A percentile compares a stretch with the other conserved stretches of the same genome.
Evolutionary conservation across 2,113 vertebrate species (phyloP).

Genomic region (Philantomba maxwellii): DNA sequence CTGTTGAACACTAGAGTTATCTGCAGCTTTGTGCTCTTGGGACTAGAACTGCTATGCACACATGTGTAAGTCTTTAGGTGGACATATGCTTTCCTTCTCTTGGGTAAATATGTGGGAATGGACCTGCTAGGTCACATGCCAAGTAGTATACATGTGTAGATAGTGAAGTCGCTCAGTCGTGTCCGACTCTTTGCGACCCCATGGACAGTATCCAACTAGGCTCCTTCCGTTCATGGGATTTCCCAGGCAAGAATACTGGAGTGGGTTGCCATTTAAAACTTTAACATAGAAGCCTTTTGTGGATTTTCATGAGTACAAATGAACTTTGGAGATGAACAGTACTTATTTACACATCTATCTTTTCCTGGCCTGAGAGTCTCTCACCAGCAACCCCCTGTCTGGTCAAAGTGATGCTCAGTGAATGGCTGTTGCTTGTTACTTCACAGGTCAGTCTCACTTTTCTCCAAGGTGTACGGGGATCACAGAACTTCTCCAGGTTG

Average conservation of each 20-base stretch:
- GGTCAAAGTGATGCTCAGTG: neutral
- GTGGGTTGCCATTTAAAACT: neutral
- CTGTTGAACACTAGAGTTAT: neutral
- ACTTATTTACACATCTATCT: neutral
- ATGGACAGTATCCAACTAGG: too few species aligned
- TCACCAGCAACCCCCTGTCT: neutral
- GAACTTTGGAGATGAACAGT: neutral
- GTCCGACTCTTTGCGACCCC: too few species aligned
- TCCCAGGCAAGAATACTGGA: too few species aligned
- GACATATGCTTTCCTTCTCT: neutral
- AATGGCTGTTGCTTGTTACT: neutral
- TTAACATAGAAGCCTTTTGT: neutral
- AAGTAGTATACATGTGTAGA: neutral
- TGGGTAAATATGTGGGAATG: neutral
- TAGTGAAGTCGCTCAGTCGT: too few species aligned
- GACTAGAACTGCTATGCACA: neutral
- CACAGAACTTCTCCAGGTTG: neutral
- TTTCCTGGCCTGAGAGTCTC: neutral
- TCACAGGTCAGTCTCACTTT: neutral
- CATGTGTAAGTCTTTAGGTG: neutral
- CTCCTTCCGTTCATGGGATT: too few species aligned
- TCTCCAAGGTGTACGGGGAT: neutral
- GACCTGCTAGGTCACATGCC: neutral
- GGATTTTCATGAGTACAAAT: neutral
- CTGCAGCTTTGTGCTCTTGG: neutral